These are phyloP conservation scores for Marasmarcha lunaedactyla DNA, from an alignment of 2,888 invertebrate genomes.

Conservation along the genomic window DNA sequence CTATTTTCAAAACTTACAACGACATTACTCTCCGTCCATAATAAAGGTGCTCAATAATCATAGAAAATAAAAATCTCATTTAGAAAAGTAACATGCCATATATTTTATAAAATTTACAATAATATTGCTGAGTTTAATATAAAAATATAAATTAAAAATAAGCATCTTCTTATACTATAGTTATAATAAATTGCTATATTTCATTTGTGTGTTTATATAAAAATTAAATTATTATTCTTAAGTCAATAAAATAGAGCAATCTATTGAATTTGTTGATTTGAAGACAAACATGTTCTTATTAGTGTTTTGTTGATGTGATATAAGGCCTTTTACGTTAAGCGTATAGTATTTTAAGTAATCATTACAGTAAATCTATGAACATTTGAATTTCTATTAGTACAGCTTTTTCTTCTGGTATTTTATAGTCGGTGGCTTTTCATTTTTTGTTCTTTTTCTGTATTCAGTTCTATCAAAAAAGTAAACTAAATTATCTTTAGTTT, in stretches of 20 bases:
- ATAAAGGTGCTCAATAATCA: slow-evolving; percentile 13
- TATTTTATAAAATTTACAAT: slow-evolving; percentile 57
- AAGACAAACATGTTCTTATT: no score
- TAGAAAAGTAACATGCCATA: slow-evolving; percentile 68
- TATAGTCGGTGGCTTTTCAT: no score
- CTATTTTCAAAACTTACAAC: no score
- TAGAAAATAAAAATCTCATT: slow-evolving; percentile 9
- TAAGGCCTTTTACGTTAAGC: no score
- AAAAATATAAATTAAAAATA: slow-evolving; percentile 23
- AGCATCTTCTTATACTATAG: slow-evolving; percentile 10
- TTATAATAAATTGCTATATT: slow-evolving; percentile 41
- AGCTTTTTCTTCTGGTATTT: no score
- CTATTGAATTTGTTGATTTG: slow-evolving; percentile 25
- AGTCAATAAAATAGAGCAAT: slow-evolving; percentile 34
- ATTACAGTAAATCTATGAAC: no score
- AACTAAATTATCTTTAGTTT: no score
- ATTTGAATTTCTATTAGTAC: no score
- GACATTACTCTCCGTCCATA: not conserved
- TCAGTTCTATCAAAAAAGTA: no score
- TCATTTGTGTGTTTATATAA: slow-evolving; percentile 35
- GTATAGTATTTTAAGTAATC: no score
- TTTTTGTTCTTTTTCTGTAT: no score
- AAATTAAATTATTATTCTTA: slow-evolving; percentile 10
- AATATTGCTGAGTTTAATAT: slow-evolving; percentile 42
- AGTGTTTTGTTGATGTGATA: no score